Percentiles rank a stretch among this genome's conserved stretches.
phyloP scores from a whole-genome alignment of 2,113 vertebrate genomes.

The Prochilodus magdalenae region DNA sequence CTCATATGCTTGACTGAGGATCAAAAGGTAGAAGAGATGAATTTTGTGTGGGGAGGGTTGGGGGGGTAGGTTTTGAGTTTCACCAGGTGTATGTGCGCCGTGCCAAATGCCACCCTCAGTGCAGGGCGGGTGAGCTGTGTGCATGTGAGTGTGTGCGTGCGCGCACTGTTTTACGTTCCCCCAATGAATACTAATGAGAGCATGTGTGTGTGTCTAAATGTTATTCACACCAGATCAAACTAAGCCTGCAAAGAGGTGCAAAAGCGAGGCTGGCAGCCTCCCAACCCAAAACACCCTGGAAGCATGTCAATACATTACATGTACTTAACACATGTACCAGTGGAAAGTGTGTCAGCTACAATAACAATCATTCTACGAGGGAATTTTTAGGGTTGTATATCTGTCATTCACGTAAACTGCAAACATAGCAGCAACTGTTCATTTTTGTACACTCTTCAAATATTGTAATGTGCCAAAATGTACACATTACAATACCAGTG shows the following conservation, averaged over 20 bases:
- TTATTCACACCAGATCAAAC: slow-evolving; percentile 83
- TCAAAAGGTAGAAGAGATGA: slow-evolving; percentile 66
- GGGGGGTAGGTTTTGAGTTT: slow-evolving; percentile 59
- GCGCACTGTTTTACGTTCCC: slow-evolving; percentile 46
- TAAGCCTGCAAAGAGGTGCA: slow-evolving; percentile 79
- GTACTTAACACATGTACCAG: slow-evolving; percentile 69
- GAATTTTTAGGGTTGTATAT: slow-evolving; percentile 49
- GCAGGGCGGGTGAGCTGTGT: slow-evolving; percentile 74
- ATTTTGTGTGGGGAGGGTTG: slow-evolving; percentile 11
- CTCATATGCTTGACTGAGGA: slow-evolving; percentile 46
- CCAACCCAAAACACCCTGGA: slow-evolving; percentile 80
- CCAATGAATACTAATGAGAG: slow-evolving; percentile 59
- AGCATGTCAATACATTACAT: slow-evolving; percentile 78
- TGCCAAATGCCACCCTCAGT: slow-evolving; percentile 81
- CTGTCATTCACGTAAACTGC: slow-evolving; percentile 51
- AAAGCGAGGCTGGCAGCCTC: slow-evolving; percentile 76
- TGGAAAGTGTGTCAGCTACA: slow-evolving; percentile 64
- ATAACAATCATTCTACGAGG: slow-evolving; percentile 47
- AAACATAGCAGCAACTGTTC: slow-evolving; percentile 36
- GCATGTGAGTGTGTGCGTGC: slow-evolving; percentile 23
- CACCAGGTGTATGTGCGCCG: slow-evolving; percentile 78
- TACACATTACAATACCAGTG: not conserved
- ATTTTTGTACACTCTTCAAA: slow-evolving; percentile 39
- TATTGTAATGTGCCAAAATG: slow-evolving; percentile 23
- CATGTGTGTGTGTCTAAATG: slow-evolving; percentile 73